Conservation (phyloP, 2,888 invertebrate genomes). For the Brenthis daphne region DNA sequence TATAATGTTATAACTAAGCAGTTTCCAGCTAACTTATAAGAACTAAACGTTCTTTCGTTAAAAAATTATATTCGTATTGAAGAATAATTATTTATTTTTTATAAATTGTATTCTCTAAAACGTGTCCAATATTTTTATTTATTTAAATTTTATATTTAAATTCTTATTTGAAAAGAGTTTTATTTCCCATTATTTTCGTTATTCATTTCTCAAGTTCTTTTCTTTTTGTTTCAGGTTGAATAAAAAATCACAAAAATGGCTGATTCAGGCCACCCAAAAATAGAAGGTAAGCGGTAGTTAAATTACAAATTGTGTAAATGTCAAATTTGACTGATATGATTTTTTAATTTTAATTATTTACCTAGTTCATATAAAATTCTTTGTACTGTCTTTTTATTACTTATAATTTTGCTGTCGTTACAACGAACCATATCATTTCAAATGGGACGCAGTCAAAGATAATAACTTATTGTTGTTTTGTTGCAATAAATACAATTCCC, state of each 20-base stretch:
- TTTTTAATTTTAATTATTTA: no score
- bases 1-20: no score
- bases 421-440: constrained; percentile 3
- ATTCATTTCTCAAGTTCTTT: constrained; percentile 12
- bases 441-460: constrained; percentile 1
- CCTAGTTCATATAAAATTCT: no score
- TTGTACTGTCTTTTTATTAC: background rate
- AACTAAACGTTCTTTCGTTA: no score
- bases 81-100: no score
- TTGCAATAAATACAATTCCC: constrained; percentile 1
- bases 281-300: constrained; percentile 41
- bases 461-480: background rate
- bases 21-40: no score
- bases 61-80: no score
- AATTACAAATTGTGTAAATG: background rate
- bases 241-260: constrained; percentile 40
- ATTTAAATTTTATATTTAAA: no score
- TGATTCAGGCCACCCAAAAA: constrained; percentile 43
- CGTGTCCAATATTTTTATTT: no score
- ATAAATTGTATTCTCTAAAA: no score
- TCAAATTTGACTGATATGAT: background rate
- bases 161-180: no score
- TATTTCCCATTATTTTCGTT: background rate
- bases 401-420: background rate
- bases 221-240: constrained; percentile 42